A percentile compares a stretch with the other conserved stretches of the same genome.
phyloP scores from a whole-genome alignment of 2,797 vertebrate species.

The Rhinoraja longicauda region DNA sequence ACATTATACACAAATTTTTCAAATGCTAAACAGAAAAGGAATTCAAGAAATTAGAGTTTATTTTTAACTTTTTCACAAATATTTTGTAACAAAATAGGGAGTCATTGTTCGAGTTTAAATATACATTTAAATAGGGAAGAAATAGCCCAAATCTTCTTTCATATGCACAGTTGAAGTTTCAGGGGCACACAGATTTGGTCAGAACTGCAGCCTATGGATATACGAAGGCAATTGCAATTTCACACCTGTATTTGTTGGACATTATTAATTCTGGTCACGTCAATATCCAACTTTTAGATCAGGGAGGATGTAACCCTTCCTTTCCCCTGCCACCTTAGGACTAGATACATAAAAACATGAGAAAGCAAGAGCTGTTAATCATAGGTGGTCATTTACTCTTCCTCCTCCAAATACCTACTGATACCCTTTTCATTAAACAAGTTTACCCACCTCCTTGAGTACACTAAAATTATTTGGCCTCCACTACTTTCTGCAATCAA shows the following conservation, averaged over 20 bases:
- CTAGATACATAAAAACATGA: too few species aligned
- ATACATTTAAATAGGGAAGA: background rate
- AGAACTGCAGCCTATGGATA: background rate
- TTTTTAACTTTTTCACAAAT: too few species aligned
- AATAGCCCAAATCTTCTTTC: background rate
- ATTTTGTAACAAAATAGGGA: background rate
- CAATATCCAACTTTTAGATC: background rate
- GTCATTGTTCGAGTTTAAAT: background rate
- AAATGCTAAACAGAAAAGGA: background rate
- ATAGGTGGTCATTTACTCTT: too few species aligned
- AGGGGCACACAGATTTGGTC: background rate
- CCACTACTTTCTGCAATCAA: too few species aligned
- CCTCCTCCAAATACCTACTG: too few species aligned
- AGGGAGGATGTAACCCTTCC: background rate
- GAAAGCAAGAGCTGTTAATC: too few species aligned
- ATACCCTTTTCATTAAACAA: too few species aligned
- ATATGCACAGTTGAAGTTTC: background rate
- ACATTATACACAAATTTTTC: background rate
- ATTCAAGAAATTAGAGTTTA: background rate
- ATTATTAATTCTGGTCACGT: background rate
- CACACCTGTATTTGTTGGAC: background rate
- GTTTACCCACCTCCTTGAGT: too few species aligned
- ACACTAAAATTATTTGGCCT: too few species aligned
- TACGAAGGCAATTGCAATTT: background rate
- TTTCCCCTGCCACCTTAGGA: background rate